Percentiles rank a stretch among this genome's conserved stretches.
Evolutionary conservation across 2,888 invertebrate genomes (phyloP).

Genomic region (Oxyteleia sp.): DNA sequence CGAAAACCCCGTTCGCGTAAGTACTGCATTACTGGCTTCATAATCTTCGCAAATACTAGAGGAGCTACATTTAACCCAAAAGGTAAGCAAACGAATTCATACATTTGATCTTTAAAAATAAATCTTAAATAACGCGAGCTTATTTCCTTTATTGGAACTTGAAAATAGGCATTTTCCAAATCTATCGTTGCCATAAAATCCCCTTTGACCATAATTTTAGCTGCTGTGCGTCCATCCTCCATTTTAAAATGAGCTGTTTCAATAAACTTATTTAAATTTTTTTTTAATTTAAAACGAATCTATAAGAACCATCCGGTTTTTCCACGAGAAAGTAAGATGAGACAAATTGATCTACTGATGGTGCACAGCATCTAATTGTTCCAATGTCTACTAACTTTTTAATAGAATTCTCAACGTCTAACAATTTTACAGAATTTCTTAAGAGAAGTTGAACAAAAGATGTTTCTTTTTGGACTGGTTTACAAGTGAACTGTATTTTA

Average conservation of each 20-base stretch:
- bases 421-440: background rate
- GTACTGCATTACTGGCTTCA: slow-evolving; percentile 35
- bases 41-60: slow-evolving; percentile 41
- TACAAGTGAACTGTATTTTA: background rate
- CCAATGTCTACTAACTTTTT: slow-evolving; percentile 20
- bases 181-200: slow-evolving; percentile 41
- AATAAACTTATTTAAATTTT: slow-evolving; percentile 30
- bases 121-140: slow-evolving; percentile 45
- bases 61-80: slow-evolving; percentile 50
- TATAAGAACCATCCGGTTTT: slow-evolving; percentile 20
- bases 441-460: background rate
- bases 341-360: slow-evolving; percentile 10
- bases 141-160: slow-evolving; percentile 18
- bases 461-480: slow-evolving; percentile 4
- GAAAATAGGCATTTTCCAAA: slow-evolving; percentile 48
- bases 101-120: slow-evolving; percentile 20
- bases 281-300: slow-evolving; percentile 54
- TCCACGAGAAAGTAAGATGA: slow-evolving; percentile 31
- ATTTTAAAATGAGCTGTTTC: slow-evolving; percentile 47
- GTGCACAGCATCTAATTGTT: slow-evolving; percentile 6
- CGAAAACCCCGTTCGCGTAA: slow-evolving; percentile 35
- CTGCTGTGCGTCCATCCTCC: slow-evolving; percentile 46
- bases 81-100: slow-evolving; percentile 49
- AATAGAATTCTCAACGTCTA: slow-evolving; percentile 13
- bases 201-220: slow-evolving; percentile 7